Base-by-base conservation (phyloP, 1,140 invertebrate genomes). In the Leptinotarsa defecta region DNA sequence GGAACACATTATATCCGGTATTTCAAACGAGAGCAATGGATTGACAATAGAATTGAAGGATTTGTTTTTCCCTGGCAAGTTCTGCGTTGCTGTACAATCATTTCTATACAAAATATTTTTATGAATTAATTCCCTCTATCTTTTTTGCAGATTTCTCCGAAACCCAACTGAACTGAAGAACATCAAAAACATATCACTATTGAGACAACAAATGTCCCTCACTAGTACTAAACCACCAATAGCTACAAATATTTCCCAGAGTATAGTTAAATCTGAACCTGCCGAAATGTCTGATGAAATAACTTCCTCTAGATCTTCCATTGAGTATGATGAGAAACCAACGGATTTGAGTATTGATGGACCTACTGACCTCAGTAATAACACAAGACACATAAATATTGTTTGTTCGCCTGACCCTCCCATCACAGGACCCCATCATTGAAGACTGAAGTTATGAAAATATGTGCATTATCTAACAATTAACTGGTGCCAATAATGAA, bases 111-210 rank as follows among this genome's bases (percentile, higher is more conserved):
- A 43, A 43, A 43, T 43, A 11, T 8, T 43, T 11, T 43, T 43
- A 8, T 43, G 34, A 43, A 43, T 3, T 43, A 43, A 43, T 43
- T 43, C 8, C 8, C 52, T 70, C 1, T 62, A 20, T 84, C 83
- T 86, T 85, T 79, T 81, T 86, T 88, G 72, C 83, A 94, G 93
- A 85, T 96, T 96, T 86, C 86, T 96, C 67, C 90, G 95, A 74
- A 96, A 96, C 87, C 95, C 95, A 48, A 94, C 93, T 48, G 95
- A 96, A 86, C 85, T 96, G 77, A 96, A 96, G 83, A 96, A 94
- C 83, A 96, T 97, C 67, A 97, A 97, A 85, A 96, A 96, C 84
- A 96, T 96, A 78, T 96, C 94, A 3, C 86, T 96, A 73, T 85
- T 96, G 74, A 89, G 95, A n/a, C 94, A 96, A 85, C 93, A 95